These are phyloP conservation scores for Cryptocephalus moraei DNA, from an alignment of 2,888 invertebrate genomes.

Conservation along the genomic window DNA sequence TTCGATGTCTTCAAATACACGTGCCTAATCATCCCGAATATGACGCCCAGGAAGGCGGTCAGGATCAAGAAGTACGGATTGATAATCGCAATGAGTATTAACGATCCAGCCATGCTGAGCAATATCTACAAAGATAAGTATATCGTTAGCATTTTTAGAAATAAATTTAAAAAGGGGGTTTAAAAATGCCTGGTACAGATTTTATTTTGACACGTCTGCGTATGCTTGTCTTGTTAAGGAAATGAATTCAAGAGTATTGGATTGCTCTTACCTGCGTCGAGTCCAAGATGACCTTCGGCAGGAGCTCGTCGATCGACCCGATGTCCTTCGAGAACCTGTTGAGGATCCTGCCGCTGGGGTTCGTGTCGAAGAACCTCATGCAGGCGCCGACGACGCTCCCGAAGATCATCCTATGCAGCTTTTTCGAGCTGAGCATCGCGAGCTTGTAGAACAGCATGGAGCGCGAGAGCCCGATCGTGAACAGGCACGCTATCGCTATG, in stretches of 20 bases:
- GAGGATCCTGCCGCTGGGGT: slow-evolving; percentile 70
- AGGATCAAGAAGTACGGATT: slow-evolving; percentile 41
- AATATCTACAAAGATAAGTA: slow-evolving; percentile 31
- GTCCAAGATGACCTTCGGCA: slow-evolving; percentile 57
- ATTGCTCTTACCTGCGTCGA: slow-evolving; percentile 39
- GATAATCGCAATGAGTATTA: slow-evolving; percentile 45
- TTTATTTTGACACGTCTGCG: too few relatives aligned
- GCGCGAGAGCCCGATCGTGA: slow-evolving; percentile 48
- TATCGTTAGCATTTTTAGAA: too few relatives aligned
- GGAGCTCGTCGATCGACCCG: slow-evolving; percentile 64
- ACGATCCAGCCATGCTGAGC: slow-evolving; percentile 39
- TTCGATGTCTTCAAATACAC: slow-evolving; percentile 60
- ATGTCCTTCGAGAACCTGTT: slow-evolving; percentile 78
- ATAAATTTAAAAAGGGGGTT: too few relatives aligned
- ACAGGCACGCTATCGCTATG: slow-evolving; percentile 19
- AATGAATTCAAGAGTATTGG: too few relatives aligned
- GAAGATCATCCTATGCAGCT: slow-evolving; percentile 64
- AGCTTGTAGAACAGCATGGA: slow-evolving; percentile 54
- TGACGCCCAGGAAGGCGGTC: slow-evolving; percentile 43
- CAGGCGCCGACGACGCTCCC: slow-evolving; percentile 42
- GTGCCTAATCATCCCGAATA: slow-evolving; percentile 52
- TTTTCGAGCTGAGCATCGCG: slow-evolving; percentile 54
- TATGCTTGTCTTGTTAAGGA: too few relatives aligned
- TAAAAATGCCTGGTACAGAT: too few relatives aligned
- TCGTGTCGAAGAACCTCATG: slow-evolving; percentile 72